Percentiles rank a stretch among this genome's conserved stretches.
Evolutionary conservation across 2,888 invertebrate genomes (phyloP).

Genomic region (Amphipyra tragopoginis): DNA sequence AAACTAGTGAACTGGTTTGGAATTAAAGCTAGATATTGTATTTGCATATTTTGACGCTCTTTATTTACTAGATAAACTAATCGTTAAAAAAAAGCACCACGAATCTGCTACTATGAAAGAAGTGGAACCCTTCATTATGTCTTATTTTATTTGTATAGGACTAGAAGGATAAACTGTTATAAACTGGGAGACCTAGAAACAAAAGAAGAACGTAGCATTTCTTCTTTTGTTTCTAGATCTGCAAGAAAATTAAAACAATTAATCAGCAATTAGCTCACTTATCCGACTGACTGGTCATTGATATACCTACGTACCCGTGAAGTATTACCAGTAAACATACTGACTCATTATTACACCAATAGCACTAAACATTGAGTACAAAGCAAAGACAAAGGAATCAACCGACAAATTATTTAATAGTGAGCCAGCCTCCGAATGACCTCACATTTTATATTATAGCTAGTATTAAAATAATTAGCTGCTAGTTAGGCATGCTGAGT

Average conservation of each 20-base stretch:
- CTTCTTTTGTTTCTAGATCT: slow-evolving; percentile 14
- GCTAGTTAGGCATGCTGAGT: slow-evolving; percentile 8
- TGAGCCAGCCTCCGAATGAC: slow-evolving; percentile 22
- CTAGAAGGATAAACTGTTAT: too few relatives aligned
- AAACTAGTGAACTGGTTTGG: too few relatives aligned
- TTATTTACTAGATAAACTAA: too few relatives aligned
- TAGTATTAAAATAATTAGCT: slow-evolving; percentile 33
- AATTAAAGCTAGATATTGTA: too few relatives aligned
- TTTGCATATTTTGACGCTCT: too few relatives aligned
- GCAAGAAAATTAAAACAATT: slow-evolving; percentile 5
- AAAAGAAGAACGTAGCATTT: too few relatives aligned
- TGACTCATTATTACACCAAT: slow-evolving; percentile 36
- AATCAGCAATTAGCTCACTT: slow-evolving; percentile 17
- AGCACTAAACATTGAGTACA: not conserved
- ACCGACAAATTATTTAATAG: slow-evolving; percentile 17
- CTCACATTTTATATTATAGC: slow-evolving; percentile 15
- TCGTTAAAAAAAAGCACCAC: too few relatives aligned
- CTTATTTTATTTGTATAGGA: too few relatives aligned
- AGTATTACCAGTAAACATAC: slow-evolving; percentile 20
- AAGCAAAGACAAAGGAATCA: slow-evolving; percentile 40
- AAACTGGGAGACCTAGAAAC: too few relatives aligned
- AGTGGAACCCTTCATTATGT: too few relatives aligned
- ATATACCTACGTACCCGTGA: slow-evolving; percentile 15
- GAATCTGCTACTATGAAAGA: too few relatives aligned
- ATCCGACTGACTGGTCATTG: slow-evolving; percentile 20